Conservation (phyloP, 2,888 invertebrate species). For the Tenthredo scrophulariae region DNA sequence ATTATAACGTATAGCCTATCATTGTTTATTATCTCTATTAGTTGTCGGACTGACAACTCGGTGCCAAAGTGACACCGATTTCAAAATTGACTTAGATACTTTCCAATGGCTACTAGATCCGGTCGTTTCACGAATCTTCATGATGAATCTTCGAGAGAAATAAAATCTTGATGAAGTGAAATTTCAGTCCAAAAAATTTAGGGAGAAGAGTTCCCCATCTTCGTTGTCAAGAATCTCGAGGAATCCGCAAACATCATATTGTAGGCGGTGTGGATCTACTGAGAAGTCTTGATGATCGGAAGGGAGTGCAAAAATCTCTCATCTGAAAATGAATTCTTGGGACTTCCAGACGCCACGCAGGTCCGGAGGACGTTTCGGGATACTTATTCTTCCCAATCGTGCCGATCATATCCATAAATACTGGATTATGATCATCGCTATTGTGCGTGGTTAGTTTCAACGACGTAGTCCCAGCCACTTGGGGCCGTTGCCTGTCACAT, state of each 20-base stretch:
- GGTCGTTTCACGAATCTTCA: not conserved
- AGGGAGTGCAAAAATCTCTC: conserved; percentile 14
- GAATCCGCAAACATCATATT: not conserved
- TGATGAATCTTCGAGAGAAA: not conserved
- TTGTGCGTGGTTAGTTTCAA: conserved; percentile 32
- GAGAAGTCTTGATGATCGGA: not conserved
- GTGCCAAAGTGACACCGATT: conserved; percentile 9
- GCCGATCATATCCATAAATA: conserved; percentile 30
- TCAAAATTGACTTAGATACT: not conserved
- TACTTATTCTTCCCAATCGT: conserved; percentile 2
- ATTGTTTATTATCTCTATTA: conserved; percentile 16
- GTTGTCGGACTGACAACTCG: not conserved
- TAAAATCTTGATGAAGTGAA: not conserved
- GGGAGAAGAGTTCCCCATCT: not conserved
- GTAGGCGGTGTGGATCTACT: not conserved
- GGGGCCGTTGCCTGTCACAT: conserved; percentile 8
- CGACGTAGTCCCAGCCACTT: conserved; percentile 20
- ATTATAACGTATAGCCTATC: not conserved
- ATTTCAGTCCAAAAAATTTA: not conserved
- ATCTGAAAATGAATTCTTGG: not conserved
- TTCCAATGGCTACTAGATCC: not conserved
- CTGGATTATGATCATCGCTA: conserved; percentile 39
- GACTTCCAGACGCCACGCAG: not conserved
- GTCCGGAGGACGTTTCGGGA: not conserved
- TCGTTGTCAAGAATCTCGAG: not conserved